Percentiles rank a stretch among this genome's conserved stretches.
Conservation (phyloP, 2,797 vertebrate genomes). For the Nannoperca obscura region DNA sequence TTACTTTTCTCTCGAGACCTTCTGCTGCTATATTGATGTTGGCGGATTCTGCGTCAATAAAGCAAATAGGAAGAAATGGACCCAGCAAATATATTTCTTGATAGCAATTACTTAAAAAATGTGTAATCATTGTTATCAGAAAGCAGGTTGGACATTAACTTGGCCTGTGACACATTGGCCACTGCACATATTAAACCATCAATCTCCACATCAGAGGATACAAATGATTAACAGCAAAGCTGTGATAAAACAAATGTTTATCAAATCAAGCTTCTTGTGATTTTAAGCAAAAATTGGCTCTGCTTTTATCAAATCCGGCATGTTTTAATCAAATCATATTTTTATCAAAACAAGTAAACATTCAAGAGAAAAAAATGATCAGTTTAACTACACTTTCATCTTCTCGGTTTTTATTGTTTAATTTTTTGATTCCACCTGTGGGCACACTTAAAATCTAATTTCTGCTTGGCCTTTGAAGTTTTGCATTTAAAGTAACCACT, state of each 20-base stretch:
- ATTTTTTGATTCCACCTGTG: slow-evolving; percentile 21
- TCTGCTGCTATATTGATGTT: not conserved
- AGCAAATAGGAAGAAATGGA: not conserved
- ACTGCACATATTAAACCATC: not conserved
- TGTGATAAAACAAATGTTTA: not conserved
- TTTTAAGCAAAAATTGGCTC: slow-evolving; percentile 18
- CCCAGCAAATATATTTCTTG: not conserved
- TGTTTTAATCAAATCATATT: slow-evolving; percentile 25
- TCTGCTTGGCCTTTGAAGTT: slow-evolving; percentile 41
- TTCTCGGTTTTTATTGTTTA: slow-evolving; percentile 29
- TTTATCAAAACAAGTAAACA: slow-evolving; percentile 36
- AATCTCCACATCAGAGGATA: not conserved
- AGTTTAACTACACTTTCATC: slow-evolving; percentile 41
- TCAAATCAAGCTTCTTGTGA: slow-evolving; percentile 12
- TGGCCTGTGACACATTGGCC: not conserved
- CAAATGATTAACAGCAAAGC: not conserved
- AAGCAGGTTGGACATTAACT: not conserved
- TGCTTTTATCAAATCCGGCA: slow-evolving; percentile 17
- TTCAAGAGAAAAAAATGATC: slow-evolving; percentile 6
- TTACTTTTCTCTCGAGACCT: slow-evolving; percentile 3
- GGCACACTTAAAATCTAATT: slow-evolving; percentile 44
- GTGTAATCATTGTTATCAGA: not conserved
- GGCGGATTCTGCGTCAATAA: not conserved
- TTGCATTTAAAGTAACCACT: slow-evolving; percentile 5
- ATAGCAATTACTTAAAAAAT: not conserved